phyloP scores from a whole-genome alignment of 2,888 invertebrate species.

The Scaptodrosophila latifasciaeformis region DNA sequence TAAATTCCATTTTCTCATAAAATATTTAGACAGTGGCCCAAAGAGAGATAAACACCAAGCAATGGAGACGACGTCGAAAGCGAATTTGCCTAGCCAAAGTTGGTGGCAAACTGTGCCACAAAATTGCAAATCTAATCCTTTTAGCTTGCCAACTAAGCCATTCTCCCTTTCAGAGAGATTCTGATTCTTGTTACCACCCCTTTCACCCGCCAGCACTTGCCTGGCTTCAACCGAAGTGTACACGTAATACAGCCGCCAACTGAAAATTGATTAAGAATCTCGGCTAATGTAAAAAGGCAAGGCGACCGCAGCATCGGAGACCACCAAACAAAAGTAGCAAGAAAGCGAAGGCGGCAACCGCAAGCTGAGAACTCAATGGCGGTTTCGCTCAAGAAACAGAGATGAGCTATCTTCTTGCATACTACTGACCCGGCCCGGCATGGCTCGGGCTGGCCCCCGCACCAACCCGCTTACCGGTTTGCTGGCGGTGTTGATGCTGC shows the following conservation, averaged over 20 bases:
- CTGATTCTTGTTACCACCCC: neutral
- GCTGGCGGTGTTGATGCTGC: neutral
- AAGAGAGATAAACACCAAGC: no score
- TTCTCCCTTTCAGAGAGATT: neutral
- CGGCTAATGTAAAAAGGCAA: constrained; percentile 4
- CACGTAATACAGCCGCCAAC: neutral
- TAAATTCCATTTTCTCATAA: constrained; percentile 39
- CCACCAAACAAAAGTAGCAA: no score
- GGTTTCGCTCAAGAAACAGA: no score
- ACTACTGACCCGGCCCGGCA: no score
- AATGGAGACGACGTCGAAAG: no score
- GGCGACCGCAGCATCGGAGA: neutral
- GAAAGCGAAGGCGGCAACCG: neutral
- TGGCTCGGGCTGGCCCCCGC: neutral
- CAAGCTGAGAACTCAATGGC: neutral
- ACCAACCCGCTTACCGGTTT: neutral
- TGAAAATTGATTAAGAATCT: constrained; percentile 21
- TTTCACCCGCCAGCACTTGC: constrained; percentile 24
- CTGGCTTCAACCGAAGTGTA: constrained; percentile 16
- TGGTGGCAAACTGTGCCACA: constrained; percentile 13
- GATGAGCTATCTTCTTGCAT: no score
- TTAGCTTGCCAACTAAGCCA: constrained; percentile 21
- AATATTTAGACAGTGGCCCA: constrained; percentile 50
- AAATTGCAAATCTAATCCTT: constrained; percentile 49
- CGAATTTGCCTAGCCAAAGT: constrained; percentile 3